phyloP scores from a whole-genome alignment of 2,113 vertebrate genomes.

The Casuarius casuarius region DNA sequence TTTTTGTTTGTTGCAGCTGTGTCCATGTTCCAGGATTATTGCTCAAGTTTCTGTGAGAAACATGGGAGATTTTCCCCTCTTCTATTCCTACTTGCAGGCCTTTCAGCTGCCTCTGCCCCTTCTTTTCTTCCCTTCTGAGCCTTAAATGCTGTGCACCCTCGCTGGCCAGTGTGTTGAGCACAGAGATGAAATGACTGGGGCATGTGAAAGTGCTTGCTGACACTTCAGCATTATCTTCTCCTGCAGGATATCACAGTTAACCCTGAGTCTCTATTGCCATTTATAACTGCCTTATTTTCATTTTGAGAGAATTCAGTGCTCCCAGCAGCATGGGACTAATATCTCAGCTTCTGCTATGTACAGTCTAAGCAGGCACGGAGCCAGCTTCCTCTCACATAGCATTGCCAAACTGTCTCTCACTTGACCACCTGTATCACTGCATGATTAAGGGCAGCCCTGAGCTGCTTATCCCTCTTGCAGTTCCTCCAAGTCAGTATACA shows the following conservation, averaged over 20 bases:
- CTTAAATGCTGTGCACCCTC: not conserved
- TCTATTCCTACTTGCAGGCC: not conserved
- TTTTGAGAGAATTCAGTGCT: not conserved
- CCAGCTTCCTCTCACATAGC: not conserved
- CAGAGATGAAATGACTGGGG: not conserved
- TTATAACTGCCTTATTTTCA: not conserved
- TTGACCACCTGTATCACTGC: not conserved
- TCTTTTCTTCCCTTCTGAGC: not conserved
- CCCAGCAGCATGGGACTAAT: not conserved
- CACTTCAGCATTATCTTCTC: constrained; percentile 31
- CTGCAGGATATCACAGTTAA: constrained; percentile 33
- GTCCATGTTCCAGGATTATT: not conserved
- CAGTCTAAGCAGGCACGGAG: not conserved
- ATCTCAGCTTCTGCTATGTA: not conserved
- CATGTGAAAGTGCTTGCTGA: not conserved
- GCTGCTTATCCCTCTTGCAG: not conserved
- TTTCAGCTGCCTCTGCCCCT: not conserved
- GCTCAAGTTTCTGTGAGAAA: constrained; percentile 9
- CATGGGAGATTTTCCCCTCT: not conserved
- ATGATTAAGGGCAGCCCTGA: not conserved
- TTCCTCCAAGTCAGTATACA: not conserved
- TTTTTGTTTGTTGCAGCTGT: not conserved
- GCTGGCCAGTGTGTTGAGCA: not conserved
- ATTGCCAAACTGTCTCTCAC: rapidly evolving
- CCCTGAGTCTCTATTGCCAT: not conserved